Percentiles rank a stretch among this genome's conserved stretches.
Conservation (phyloP, 1,140 invertebrate species). For the Dreissena rostriformis region DNA sequence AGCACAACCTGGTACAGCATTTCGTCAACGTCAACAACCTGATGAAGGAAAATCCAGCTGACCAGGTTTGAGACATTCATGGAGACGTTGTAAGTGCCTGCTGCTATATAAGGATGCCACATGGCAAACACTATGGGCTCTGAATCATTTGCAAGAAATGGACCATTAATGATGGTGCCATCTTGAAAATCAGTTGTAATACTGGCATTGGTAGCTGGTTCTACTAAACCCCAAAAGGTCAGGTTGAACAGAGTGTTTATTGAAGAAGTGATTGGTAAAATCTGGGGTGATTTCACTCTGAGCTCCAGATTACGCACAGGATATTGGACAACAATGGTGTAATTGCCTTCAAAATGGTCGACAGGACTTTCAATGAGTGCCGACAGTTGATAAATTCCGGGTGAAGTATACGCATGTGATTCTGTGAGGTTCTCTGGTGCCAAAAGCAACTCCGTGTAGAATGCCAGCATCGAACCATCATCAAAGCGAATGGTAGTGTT, state of each 20-base stretch:
- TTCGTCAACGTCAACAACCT: conserved; percentile 61
- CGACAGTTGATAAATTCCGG: conserved; percentile 49
- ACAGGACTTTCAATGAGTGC: conserved; percentile 59
- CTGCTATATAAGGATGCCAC: conserved; percentile 34
- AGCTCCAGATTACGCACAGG: conserved; percentile 55
- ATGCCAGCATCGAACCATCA: conserved; percentile 32
- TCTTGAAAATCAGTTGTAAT: conserved; percentile 53
- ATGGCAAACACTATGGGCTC: conserved; percentile 38
- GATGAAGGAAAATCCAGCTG: conserved; percentile 53
- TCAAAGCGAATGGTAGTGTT: conserved; percentile 37
- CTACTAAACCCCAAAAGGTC: conserved; percentile 60
- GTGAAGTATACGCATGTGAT: conserved; percentile 34
- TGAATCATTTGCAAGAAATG: conserved; percentile 49
- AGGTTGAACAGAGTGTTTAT: conserved; percentile 37
- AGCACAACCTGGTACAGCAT: conserved; percentile 47
- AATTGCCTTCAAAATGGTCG: conserved; percentile 33
- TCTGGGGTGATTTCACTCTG: conserved; percentile 29
- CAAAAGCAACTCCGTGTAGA: conserved; percentile 38
- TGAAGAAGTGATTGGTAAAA: neutral
- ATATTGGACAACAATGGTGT: conserved; percentile 58
- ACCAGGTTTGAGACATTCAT: conserved; percentile 65
- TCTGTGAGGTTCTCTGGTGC: conserved; percentile 29
- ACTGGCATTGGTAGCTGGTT: conserved; percentile 55
- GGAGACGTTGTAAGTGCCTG: conserved; percentile 58
- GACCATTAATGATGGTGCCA: conserved; percentile 19